Percentiles rank a stretch among this genome's conserved stretches.
Conservation (phyloP, 2,113 vertebrate species). For the Apteryx owenii region DNA sequence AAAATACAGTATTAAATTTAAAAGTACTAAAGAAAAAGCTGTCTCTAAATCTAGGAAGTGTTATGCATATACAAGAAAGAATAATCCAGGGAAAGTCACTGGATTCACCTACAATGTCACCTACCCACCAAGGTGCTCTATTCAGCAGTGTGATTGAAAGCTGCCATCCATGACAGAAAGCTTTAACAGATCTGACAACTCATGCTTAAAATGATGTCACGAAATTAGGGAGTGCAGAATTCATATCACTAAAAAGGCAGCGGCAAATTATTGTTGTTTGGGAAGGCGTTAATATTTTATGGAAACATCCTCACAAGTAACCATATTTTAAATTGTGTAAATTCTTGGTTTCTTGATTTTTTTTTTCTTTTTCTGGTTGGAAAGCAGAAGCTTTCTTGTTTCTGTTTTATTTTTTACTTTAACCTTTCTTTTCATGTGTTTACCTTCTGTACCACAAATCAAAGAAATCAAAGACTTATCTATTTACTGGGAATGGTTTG, state of each 20-base stretch:
- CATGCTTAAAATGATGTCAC: neutral
- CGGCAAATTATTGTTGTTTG: neutral
- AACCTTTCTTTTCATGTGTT: neutral
- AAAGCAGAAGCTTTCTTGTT: neutral
- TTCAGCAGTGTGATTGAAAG: neutral
- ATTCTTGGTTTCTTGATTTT: neutral
- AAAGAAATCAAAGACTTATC: neutral
- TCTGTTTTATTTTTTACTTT: neutral
- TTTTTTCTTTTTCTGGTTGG: neutral
- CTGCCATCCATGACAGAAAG: neutral
- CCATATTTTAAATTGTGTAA: neutral
- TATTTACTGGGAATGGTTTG: neutral
- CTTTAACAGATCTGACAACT: neutral
- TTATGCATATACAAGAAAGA: rapidly evolving
- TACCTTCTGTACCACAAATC: neutral
- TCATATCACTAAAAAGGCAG: neutral
- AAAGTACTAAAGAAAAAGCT: neutral
- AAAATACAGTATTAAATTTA: neutral
- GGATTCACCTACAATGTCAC: neutral
- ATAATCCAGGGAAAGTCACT: neutral
- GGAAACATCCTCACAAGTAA: neutral
- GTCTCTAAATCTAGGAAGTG: neutral
- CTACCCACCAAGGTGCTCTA: neutral
- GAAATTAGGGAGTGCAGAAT: neutral
- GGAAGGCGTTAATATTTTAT: neutral